Evolutionary conservation across 2,797 vertebrate genomes (phyloP), one percentile per base, ranked within the genome.

Genomic region (Pempheris klunzingeri): DNA sequence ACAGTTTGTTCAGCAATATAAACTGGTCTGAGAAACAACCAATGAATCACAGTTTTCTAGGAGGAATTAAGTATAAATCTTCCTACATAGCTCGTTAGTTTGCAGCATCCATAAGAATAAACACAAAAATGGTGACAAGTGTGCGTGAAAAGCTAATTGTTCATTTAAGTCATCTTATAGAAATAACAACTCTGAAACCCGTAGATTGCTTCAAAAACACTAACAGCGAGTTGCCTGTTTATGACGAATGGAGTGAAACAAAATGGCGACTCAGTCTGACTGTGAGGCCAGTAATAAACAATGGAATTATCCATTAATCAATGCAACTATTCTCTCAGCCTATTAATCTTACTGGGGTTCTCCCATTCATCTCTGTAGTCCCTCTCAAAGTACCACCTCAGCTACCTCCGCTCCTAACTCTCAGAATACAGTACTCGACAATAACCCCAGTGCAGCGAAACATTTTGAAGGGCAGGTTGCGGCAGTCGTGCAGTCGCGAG

Each of bases 391-490:
- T 28, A 43, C 38, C 18, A 46, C 59, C 20, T 54, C 50, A 22
- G 41, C 65, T 22, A 11, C 22, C 39, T 50, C 43, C 2, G 18
- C 30, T 36, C 39, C 41, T 80, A 69, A 71, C 62, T 54, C 49
- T 64, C 60, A 61, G n/a, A 57, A 26, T 39, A 55, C 39, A 46
- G 41, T 72, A 59, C 73, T 70, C 68, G 66, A 44, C 49, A 34
- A 11, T 4, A 9, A 62, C 61, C 38, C 36, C 18, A 38, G 43
- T 15, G 57, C 8, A 1, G 13, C n/a, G n/a, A 65, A 59, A 44
- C 17, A 10, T 66, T 70, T 50, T 75, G 74, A 82, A 86, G 80
- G 80, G 74, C 77, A 71, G 75, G 38, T 43, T 7, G 49, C 54
- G 61, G 82, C 69, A 7, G 52, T 1, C 5, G 8, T 54, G 55